Evolutionary conservation across 2,888 invertebrate species (phyloP), one percentile per base, ranked within the genome.

Genomic region (Chalcis sispes): DNA sequence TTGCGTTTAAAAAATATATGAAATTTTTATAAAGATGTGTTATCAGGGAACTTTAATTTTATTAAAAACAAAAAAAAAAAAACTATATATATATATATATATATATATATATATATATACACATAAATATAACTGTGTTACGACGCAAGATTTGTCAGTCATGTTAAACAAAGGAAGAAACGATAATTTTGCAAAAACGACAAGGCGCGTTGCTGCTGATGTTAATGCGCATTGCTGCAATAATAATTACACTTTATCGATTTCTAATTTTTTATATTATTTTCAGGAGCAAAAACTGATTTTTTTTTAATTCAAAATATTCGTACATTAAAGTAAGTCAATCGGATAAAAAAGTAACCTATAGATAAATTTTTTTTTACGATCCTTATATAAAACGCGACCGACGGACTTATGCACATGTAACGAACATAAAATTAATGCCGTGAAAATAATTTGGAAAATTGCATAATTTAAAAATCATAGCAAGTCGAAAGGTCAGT

Each of bases 131-230:
- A 66, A 66, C 72, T 75, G 77, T n/a, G n/a, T n/a, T n/a, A n/a
- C 71, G 76, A 54, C 75, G 74, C 46, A 76, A 75, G 67, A 52
- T 71, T 79, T 74, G 64, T 40, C 72, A 59, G 46, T 52, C 64
- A 62, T 78, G 73, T 77, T 48, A 77, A 36, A 46, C 8, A 46
- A 46, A n/a, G n/a, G n/a, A n/a, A n/a, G n/a, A n/a, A n/a, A n/a
- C n/a, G n/a, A 3, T 46, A 46, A 46, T 15, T 36, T 36, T 36
- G 10, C 36, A 10, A 36, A 10, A 36, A 36, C 36, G 10, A 36
- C 10, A 36, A 58, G 50, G 66, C 62, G 61, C 76, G 76, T 79
- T 64, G 77, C 70, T 79, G 76, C 77, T 71, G 48, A 74, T 77
- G 20, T 70, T 66, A 72, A 77, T 54, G 62, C 74, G 67, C 77